phyloP scores from a whole-genome alignment of 2,797 vertebrate species.

The Arnoldichthys spilopterus region DNA sequence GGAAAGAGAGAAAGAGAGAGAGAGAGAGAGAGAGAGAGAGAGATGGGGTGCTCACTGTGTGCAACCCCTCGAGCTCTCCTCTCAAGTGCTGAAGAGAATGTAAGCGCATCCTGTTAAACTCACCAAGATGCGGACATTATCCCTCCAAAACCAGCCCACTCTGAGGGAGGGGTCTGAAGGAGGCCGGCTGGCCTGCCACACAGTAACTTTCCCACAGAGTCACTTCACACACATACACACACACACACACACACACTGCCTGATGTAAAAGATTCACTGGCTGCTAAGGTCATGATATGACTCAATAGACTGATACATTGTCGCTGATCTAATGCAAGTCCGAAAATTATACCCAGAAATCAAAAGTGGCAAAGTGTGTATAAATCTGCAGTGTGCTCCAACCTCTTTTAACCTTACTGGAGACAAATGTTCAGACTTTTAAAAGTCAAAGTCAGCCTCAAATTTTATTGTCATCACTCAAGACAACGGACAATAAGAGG shows the following conservation, averaged over 20 bases:
- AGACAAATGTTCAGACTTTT: background rate
- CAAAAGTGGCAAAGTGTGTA: background rate
- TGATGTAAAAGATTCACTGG: constrained; percentile 4
- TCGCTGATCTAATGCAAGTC: constrained; percentile 17
- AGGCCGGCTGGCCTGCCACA: background rate
- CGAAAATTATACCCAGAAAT: background rate
- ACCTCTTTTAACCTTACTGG: background rate
- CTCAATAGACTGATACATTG: background rate
- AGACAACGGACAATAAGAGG: background rate
- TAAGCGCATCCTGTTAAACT: constrained; percentile 47
- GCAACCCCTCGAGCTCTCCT: constrained; percentile 45
- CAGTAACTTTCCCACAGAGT: constrained; percentile 8
- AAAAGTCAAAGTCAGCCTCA: background rate
- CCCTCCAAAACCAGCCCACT: constrained; percentile 41
- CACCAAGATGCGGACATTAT: constrained; percentile 28
- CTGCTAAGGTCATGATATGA: background rate
- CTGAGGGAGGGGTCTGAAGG: constrained; percentile 53
- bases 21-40: constrained; percentile 26
- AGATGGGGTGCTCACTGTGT: constrained; percentile 33
- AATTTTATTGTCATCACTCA: background rate
- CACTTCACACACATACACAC: constrained; percentile 4
- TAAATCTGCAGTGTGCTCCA: constrained; percentile 4
- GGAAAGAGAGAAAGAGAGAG: constrained; percentile 6
- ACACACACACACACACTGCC: too few relatives aligned
- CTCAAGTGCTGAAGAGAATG: constrained; percentile 45